A percentile compares a stretch with the other conserved stretches of the same genome.
phyloP scores from a whole-genome alignment of 1,140 invertebrate genomes.

The Microplitis demolitor region DNA sequence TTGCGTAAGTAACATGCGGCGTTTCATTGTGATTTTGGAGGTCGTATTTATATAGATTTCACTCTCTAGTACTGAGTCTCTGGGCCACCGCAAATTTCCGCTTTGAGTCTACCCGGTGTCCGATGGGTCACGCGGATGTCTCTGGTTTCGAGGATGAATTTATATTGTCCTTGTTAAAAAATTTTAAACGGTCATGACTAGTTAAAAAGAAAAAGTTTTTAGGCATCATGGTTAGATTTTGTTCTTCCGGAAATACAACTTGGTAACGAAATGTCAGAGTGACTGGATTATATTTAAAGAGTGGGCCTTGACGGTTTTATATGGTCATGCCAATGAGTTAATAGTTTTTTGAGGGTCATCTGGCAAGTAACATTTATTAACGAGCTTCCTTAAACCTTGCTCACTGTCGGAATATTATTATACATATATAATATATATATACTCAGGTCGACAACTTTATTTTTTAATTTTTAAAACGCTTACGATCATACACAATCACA shows the following conservation, averaged over 20 bases:
- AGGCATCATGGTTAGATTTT: not conserved
- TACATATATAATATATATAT: not conserved
- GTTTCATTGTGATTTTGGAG: slow-evolving; percentile 15
- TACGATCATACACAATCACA: no score
- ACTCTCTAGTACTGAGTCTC: slow-evolving; percentile 12
- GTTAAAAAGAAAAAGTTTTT: not conserved
- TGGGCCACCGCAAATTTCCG: slow-evolving; percentile 28
- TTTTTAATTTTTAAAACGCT: not conserved
- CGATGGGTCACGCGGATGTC: slow-evolving; percentile 7
- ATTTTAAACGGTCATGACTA: not conserved
- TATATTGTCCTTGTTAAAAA: not conserved
- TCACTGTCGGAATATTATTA: not conserved
- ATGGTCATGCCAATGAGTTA: not conserved
- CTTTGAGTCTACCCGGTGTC: not conserved
- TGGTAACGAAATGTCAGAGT: no score
- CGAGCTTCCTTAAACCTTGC: not conserved
- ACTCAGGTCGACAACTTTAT: slow-evolving; percentile 9
- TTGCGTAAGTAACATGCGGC: slow-evolving; percentile 24
- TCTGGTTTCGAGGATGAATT: slow-evolving; percentile 13
- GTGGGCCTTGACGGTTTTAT: not conserved
- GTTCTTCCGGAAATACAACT: not conserved
- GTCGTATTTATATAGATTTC: not conserved
- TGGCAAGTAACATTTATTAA: slow-evolving; percentile 1
- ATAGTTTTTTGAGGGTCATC: slow-evolving; percentile 15
- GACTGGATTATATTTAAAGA: not conserved